These are phyloP conservation scores for Tokudaia muenninki DNA, from an alignment of 2,797 vertebrate species.

Conservation along the genomic window DNA sequence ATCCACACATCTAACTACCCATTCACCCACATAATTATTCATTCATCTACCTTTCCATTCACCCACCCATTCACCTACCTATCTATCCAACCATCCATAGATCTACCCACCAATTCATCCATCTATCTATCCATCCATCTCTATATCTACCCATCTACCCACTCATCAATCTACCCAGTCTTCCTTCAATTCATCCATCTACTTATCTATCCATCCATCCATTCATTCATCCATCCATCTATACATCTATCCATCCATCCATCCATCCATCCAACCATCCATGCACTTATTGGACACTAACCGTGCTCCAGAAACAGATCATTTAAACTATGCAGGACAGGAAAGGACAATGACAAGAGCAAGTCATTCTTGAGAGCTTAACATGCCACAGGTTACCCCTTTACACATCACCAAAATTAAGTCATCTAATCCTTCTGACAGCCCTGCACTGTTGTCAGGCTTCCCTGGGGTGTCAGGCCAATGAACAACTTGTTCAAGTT, in stretches of 20 bases:
- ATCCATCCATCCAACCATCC: not conserved
- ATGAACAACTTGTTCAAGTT: not conserved
- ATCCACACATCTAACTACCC: not conserved
- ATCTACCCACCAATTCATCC: not conserved
- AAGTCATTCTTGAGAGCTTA: not conserved
- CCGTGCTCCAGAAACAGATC: not conserved
- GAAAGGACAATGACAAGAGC: not conserved
- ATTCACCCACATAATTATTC: not conserved
- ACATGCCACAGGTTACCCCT: not conserved
- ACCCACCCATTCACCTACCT: not conserved
- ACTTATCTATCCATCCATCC: not conserved
- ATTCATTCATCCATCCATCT: not conserved
- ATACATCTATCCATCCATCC: rapidly evolving
- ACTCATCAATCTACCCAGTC: not conserved
- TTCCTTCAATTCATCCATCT: not conserved
- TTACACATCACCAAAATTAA: conserved; percentile 26
- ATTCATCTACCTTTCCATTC: not conserved
- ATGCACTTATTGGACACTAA: not conserved
- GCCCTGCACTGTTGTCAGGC: rapidly evolving
- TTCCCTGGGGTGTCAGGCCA: not conserved
- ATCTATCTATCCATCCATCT: not conserved
- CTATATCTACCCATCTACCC: not conserved
- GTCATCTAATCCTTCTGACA: not conserved
- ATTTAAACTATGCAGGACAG: not conserved
- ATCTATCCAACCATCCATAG: not conserved